phyloP scores from a whole-genome alignment of 2,113 vertebrate genomes.

The Cyanoderma ruficeps region DNA sequence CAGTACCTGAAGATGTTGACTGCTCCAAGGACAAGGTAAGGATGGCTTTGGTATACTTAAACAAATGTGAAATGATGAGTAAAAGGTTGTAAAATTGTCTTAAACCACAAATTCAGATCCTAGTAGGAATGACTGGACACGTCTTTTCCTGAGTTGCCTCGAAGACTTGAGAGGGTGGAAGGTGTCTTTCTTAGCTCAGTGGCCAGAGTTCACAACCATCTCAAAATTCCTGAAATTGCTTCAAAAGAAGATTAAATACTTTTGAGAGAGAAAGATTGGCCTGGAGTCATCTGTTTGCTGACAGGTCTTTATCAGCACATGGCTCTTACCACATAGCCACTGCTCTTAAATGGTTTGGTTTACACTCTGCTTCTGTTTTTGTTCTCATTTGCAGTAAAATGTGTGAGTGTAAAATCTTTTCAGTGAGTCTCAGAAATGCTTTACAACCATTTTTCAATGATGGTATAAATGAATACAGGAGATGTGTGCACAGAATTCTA shows the following conservation, averaged over 20 bases:
- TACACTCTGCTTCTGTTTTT: background rate
- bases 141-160: background rate
- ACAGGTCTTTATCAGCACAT: background rate
- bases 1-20: background rate
- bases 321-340: background rate
- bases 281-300: background rate
- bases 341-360: background rate
- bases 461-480: background rate
- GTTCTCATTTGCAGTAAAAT: background rate
- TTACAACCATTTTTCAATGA: background rate
- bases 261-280: fast-evolving
- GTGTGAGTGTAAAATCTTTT: background rate
- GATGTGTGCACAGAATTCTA: background rate
- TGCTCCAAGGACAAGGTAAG: background rate
- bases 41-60: background rate
- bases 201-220: background rate
- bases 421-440: background rate
- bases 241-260: background rate
- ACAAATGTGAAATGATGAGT: background rate
- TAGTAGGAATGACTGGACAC: fast-evolving
- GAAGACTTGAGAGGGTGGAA: background rate
- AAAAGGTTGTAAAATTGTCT: background rate
- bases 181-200: background rate
- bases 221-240: background rate
- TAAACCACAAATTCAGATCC: background rate